A percentile compares a stretch with the other conserved stretches of the same genome.
These are phyloP conservation scores for Drosophila repleta DNA, from an alignment of 1,140 invertebrate species.

Conservation along the genomic window DNA sequence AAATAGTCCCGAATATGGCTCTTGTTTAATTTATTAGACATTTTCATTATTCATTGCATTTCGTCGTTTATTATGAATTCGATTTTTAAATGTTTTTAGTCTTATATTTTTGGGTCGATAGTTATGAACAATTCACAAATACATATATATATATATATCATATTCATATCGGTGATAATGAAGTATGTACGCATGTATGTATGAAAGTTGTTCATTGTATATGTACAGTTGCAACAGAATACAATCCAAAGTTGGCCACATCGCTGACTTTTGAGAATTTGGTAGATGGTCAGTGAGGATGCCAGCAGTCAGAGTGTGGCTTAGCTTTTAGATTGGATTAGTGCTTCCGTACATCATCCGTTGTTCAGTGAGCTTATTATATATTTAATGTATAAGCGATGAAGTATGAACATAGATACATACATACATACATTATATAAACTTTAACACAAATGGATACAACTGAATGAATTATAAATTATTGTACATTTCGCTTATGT, in stretches of 20 bases:
- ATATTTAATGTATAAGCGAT: constrained; percentile 1
- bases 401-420: constrained; percentile 4
- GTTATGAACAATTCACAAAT: background rate
- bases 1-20: too few species aligned
- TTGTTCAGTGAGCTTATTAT: constrained; percentile 6
- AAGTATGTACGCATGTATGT: background rate
- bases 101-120: constrained; percentile 19
- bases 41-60: constrained; percentile 9
- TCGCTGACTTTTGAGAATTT: background rate
- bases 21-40: too few species aligned
- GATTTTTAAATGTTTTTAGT: constrained; percentile 1
- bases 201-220: background rate
- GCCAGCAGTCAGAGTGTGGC: constrained; percentile 8
- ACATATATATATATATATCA: background rate
- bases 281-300: constrained; percentile 9
- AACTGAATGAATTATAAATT: constrained; percentile 5
- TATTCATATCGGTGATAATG: too few species aligned
- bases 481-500: constrained; percentile 29
- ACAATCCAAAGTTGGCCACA: background rate
- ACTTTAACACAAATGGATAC: background rate
- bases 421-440: constrained; percentile 2
- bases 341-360: background rate
- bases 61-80: constrained; percentile 15
- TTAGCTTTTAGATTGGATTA: background rate
- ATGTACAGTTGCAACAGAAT: background rate